Conservation (phyloP, 2,888 invertebrate species). For the Epirrhoe tristata region DNA sequence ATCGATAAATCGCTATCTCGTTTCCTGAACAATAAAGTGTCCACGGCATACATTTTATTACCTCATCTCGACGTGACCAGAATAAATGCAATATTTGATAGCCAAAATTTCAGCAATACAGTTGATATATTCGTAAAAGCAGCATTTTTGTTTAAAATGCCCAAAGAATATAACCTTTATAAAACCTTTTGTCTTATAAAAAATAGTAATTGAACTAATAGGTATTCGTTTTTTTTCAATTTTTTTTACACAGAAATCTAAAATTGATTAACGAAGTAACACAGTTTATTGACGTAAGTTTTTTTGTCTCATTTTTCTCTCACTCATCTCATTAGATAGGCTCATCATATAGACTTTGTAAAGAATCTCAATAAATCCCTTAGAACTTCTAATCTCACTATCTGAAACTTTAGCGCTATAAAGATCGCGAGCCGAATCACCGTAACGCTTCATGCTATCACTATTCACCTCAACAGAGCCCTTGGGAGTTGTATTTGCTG, state of each 20-base stretch:
- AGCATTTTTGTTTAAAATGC: no score
- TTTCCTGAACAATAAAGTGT: constrained; percentile 47
- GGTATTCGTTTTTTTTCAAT: no score
- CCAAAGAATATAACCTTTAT: no score
- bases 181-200: no score
- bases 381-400: constrained; percentile 67
- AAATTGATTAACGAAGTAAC: no score
- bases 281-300: no score
- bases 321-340: not conserved
- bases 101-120: constrained; percentile 30
- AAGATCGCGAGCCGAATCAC: constrained; percentile 73
- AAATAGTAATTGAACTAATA: no score
- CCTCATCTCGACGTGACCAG: constrained; percentile 51
- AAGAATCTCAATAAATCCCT: constrained; percentile 50
- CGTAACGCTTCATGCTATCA: constrained; percentile 64
- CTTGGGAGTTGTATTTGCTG: constrained; percentile 73
- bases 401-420: constrained; percentile 66
- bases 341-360: not conserved
- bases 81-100: constrained; percentile 44
- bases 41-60: constrained; percentile 53
- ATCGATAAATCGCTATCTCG: constrained; percentile 32
- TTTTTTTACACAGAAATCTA: no score
- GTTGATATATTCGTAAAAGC: not conserved
- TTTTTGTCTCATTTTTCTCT: no score
- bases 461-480: constrained; percentile 67